Base-by-base conservation (phyloP, 2,113 vertebrate species). In the Antidorcas marsupialis region DNA sequence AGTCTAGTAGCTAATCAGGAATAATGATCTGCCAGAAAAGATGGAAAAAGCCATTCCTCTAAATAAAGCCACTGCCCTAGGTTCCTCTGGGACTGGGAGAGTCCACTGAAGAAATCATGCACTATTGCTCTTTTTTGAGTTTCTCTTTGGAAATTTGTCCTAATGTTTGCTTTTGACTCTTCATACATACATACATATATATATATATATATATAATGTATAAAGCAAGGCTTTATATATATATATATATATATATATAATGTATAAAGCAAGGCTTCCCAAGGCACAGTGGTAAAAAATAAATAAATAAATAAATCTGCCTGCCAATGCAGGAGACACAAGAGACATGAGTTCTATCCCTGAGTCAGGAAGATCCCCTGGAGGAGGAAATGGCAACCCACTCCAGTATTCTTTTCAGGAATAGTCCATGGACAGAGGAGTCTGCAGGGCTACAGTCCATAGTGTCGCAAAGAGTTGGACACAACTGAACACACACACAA, bases 1-100 rank as follows among this genome's bases (percentile, higher is more conserved):
- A 84, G 62, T 91, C 52, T 91, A 96, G 52, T 64, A 71, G 30
- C 91, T 97, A 96, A 97, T 91, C 81, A 97, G 71, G n/a, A 93
- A 57, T 92, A 96, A 97, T 89, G 89, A 88, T 91, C 36, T 94
- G 82, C 47, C 81, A 95, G 74, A 53, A 67, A 91, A 96, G 94
- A 62, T 6, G n/a, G 52, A 12, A 94, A 78, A 92, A 87, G 52
- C 28, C 88, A 85, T 81, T 90, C 36, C 47, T 87, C 60, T 91
- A 83, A 93, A 64, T 87, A 94, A 91, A 92, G 33, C 43, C 71
- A 94, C 39, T 67, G 89, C 30, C 27, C 39, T 0, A 1, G 39
- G 15, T 62, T 52, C 86, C 82, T 67, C 57, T 36, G 47, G 52
- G 76, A 33, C 64, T 13, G 13, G 36, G 19, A 60, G 53, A 64